Conservation (phyloP, 30 jellyfish, hydroid and myxozoan genomes). For the Sanderia malayensis region DNA sequence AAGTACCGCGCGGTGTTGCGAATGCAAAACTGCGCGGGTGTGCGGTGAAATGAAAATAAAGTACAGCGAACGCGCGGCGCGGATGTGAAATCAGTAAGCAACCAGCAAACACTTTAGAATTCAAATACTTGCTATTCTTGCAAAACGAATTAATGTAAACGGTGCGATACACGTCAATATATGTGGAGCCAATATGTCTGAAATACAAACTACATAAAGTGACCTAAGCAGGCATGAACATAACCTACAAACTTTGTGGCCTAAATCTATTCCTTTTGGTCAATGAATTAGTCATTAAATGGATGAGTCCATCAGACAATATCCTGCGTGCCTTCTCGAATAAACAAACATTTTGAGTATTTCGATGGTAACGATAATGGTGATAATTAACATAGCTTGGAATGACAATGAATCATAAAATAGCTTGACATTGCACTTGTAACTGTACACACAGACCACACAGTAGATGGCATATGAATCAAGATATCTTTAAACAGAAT, state of each 20-base stretch:
- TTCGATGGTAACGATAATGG: not conserved
- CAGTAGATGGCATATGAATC: not conserved
- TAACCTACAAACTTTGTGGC: conserved; percentile 9
- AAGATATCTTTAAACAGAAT: too few relatives aligned
- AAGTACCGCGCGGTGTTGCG: too few relatives aligned
- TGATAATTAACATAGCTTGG: not conserved
- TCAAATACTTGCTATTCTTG: too few relatives aligned
- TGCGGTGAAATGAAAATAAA: too few relatives aligned
- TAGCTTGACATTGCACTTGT: not conserved
- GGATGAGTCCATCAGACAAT: not conserved
- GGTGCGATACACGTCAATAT: not conserved
- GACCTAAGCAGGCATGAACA: not conserved
- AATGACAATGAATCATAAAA: not conserved
- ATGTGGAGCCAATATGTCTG: conserved; percentile 6
- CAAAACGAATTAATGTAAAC: not conserved
- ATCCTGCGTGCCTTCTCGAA: not conserved
- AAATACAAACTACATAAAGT: not conserved
- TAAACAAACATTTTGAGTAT: not conserved
- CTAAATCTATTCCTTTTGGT: not conserved
- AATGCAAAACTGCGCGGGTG: too few relatives aligned
- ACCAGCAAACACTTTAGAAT: too few relatives aligned
- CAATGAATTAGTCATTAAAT: not conserved
- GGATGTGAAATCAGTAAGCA: too few relatives aligned
- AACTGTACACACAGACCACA: not conserved
- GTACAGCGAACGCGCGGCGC: too few relatives aligned